Base-by-base conservation (phyloP, 2,888 invertebrate genomes). In the Thelaira solivaga region DNA sequence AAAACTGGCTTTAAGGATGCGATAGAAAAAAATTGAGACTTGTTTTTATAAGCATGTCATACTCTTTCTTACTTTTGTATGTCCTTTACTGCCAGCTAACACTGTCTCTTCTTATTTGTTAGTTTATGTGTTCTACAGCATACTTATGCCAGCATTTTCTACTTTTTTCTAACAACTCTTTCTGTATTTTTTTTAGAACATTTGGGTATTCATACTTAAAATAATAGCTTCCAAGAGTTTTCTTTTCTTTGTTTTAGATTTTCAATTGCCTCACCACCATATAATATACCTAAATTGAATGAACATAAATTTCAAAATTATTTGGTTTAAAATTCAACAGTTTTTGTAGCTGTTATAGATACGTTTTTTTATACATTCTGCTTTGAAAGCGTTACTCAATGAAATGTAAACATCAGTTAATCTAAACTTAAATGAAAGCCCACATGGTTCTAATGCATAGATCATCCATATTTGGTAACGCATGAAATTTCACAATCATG, bases 401-500 rank as follows among this genome's bases (percentile, higher is more conserved):
- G 36, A 65, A 65, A 71, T 65, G 53, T 53, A 65, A 71, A 53
- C 69, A 71, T 71, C 47, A 65, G 59, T 64, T 76, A 51, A 71
- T 43, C 43, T 43, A 55, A 62, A 64, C 29, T 16, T 51, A 59
- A 57, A 71, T 57, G 29, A 51, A 69, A 71, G 11, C 45, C 55
- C 67, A 76, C 72, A 68, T 77, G 72, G 55, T 43, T 72, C 61
- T 20, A 1, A 43, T 55, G 47, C 43, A 72, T 67, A 62, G 61
- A 68, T 72, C 68, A 77, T 68, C 76, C 76, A 77, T 72, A 77
- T 77, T 62, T 77, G 76, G 76, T 57, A 77, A 72, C 67, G 76
- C 76, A 77, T 77, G 67, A 47, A 62, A 57, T 77, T 67, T 57
- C 72, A 62, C 34, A 62, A 75, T 62, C 62, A 64, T 47, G 62